phyloP scores from a whole-genome alignment of 2,888 invertebrate genomes.

The Muscina levida region DNA sequence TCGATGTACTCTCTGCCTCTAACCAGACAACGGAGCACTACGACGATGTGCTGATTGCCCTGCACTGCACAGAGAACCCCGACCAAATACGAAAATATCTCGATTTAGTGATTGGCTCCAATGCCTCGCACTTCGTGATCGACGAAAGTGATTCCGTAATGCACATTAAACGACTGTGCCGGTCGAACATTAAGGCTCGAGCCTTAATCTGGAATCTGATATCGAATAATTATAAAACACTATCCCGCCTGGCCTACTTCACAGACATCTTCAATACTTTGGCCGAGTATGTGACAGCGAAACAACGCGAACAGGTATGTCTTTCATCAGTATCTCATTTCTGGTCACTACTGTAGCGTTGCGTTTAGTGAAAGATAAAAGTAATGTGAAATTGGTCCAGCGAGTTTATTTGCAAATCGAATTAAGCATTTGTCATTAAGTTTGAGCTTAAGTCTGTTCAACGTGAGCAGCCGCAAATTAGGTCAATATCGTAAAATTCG shows the following conservation, averaged over 20 bases:
- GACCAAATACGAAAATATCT: constrained; percentile 72
- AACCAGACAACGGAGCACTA: constrained; percentile 67
- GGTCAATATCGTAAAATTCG: too few relatives aligned
- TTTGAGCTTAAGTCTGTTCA: too few relatives aligned
- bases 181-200: constrained; percentile 72
- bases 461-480: too few relatives aligned
- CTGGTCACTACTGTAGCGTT: too few relatives aligned
- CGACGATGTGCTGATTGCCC: constrained; percentile 74
- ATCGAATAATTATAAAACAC: constrained; percentile 71
- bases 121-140: constrained; percentile 70
- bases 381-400: too few relatives aligned
- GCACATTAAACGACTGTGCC: constrained; percentile 73
- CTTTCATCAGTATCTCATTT: too few relatives aligned
- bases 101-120: constrained; percentile 72
- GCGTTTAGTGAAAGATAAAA: too few relatives aligned
- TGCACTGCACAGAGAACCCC: constrained; percentile 73
- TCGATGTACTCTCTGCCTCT: constrained; percentile 66
- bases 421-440: too few relatives aligned
- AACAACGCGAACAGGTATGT: constrained; percentile 69
- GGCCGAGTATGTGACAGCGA: constrained; percentile 71
- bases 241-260: constrained; percentile 70
- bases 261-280: constrained; percentile 72
- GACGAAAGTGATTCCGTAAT: constrained; percentile 72
- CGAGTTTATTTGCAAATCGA: too few relatives aligned
- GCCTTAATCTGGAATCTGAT: constrained; percentile 73